Base-by-base conservation (phyloP, 2,113 vertebrate species). In the Lepus americanus region DNA sequence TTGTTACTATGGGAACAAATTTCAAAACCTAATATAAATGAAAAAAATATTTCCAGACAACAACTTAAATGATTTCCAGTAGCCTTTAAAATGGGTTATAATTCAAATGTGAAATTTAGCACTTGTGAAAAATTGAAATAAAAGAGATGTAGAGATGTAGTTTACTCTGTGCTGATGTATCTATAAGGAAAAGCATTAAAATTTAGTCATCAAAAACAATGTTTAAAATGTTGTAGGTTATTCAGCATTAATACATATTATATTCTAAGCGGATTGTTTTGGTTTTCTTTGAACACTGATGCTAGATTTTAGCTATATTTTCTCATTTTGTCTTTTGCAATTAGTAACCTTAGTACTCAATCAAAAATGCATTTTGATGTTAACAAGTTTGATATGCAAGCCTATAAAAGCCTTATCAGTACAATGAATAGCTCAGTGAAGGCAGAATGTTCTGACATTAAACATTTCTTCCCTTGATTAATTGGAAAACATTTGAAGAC, bases 1-100 rank as follows among this genome's bases (percentile, higher is more conserved):
- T 76, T 20, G 87, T 96, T 95, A 84, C 93, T 93, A 96, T 80
- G n/a, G 95, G 94, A 96, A 96, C 92, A 73, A 55, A 74, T 66
- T 93, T 96, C 80, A 94, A 96, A 96, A 72, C 10, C 74, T 83
- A 84, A 86, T 63, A 27, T 76, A 64, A 91, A 19, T 59, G 36
- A 2, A 61, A 3, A 25, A 66, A 93, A 85, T 92, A 94, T 93
- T 95, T 97, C 73, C 73, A 89, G 33, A 90, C 31, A 93, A 12
- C 27, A 94, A 92, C 95, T 87, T 84, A 92, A 92, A 67, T 92
- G 72, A 96, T 79, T 94, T 93, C 27, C 11, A 76, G 2, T 64
- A 87, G 51, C 17, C 27, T 84, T 95, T 44, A 84, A 87, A 67
- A 59, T 85, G n/a, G 53, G 4, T 89, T 85, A 92, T 95, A 96